Evolutionary conservation across 2,797 vertebrate genomes (phyloP), one percentile per base, ranked within the genome.

Genomic region (Adrianichthys oophorus): DNA sequence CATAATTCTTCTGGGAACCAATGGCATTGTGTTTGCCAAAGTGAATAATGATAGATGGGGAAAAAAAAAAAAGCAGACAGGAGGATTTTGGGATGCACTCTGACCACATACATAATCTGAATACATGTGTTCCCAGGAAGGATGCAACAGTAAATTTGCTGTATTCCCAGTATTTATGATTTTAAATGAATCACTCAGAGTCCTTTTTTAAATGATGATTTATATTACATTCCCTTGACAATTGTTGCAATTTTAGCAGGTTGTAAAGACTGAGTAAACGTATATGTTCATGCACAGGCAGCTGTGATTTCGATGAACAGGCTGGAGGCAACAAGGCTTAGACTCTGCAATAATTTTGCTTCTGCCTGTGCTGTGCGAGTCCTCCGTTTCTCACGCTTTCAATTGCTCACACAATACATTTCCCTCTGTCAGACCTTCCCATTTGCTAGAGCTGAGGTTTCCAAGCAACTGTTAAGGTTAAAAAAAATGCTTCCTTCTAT

Each of bases 31-130:
- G 90, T 91, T 92, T 93, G 92, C 92, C 92, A 93, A 93, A 90
- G 83, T 91, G 87, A 93, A 94, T 94, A 92, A 92, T 92, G 91
- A 94, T 92, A 92, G 88, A 94, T 93, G 92, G 86, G 86, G 82
- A 87, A 3, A 0, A 19, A 1, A 1, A 1, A 1, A 68, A 91
- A 91, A 91, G 92, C 90, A 92, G 91, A 92, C 86, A 75, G 68
- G 80, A 83, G 84, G 82, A 87, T 91, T 92, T 92, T 85, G 83
- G 82, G 82, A 90, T 87, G 85, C 82, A 78, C 88, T 88, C 84
- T 87, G 87, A 86, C 87, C 82, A 85, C 69, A 78, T 79, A 78
- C 72, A 77, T 84, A 81, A 90, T 90, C 79, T 89, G 83, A 90
- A 91, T 85, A 81, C 74, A 87, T 87, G 54, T 78, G 75, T 84